Conservation (phyloP, 1,140 invertebrate species). For the Orius insidiosus region DNA sequence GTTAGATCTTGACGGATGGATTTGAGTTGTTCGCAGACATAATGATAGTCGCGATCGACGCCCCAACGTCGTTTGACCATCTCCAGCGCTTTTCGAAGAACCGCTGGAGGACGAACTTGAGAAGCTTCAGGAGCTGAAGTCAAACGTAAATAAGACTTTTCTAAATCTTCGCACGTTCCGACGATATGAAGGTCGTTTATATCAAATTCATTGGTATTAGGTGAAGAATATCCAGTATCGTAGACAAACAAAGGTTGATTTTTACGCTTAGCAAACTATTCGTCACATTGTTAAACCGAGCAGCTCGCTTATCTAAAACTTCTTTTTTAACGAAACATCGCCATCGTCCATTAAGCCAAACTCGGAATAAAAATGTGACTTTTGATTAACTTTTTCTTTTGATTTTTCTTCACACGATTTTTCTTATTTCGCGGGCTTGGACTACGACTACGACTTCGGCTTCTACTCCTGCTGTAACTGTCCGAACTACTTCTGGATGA, state of each 20-base stretch:
- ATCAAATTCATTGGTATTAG: constrained; percentile 44
- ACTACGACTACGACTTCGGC: constrained; percentile 21
- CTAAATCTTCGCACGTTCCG: constrained; percentile 78
- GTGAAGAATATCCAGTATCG: background rate
- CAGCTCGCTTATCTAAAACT: constrained; percentile 66
- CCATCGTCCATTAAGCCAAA: constrained; percentile 30
- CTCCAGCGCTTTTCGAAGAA: constrained; percentile 66
- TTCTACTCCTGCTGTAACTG: no score
- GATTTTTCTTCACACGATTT: constrained; percentile 13
- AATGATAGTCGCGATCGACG: constrained; percentile 78
- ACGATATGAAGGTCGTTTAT: constrained; percentile 74
- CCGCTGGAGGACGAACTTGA: constrained; percentile 19
- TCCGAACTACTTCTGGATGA: constrained; percentile 10
- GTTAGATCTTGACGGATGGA: constrained; percentile 97
- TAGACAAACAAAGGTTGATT: constrained; percentile 24
- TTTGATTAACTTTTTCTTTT: background rate
- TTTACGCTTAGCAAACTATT: background rate
- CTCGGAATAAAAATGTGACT: constrained; percentile 47
- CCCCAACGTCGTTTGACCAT: constrained; percentile 86
- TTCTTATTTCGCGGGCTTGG: constrained; percentile 12
- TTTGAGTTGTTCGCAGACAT: constrained; percentile 95
- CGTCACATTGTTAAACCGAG: constrained; percentile 43
- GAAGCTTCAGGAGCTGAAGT: constrained; percentile 48
- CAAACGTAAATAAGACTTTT: constrained; percentile 86
- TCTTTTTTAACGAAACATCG: constrained; percentile 31